A percentile compares a stretch with the other conserved stretches of the same genome.
These are phyloP conservation scores for Schizopygopsis pylzovi DNA, from an alignment of 2,797 vertebrate species.

Conservation along the genomic window DNA sequence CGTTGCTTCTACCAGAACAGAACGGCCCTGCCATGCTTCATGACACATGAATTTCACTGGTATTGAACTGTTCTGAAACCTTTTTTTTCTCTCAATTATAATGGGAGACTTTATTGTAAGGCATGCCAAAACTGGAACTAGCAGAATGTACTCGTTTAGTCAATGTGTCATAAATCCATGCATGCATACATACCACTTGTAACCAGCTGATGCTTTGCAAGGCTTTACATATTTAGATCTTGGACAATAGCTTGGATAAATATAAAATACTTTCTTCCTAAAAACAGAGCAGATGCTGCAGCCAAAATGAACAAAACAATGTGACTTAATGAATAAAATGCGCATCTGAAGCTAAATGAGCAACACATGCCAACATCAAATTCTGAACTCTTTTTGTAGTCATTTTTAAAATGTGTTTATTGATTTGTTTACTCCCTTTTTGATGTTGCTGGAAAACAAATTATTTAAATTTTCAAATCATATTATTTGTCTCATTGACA, in stretches of 20 bases:
- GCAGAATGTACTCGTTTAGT: too few relatives aligned
- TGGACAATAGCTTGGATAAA: not conserved
- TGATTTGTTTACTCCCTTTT: not conserved
- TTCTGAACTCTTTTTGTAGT: too few relatives aligned
- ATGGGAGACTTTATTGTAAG: too few relatives aligned
- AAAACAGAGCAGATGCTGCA: too few relatives aligned
- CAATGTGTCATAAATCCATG: too few relatives aligned
- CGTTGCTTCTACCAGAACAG: not conserved
- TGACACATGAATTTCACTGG: not conserved
- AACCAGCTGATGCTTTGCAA: too few relatives aligned
- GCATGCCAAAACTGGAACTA: too few relatives aligned
- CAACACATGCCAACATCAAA: not conserved
- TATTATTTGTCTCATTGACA: too few relatives aligned
- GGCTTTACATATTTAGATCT: not conserved
- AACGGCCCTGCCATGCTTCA: not conserved
- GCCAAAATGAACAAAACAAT: not conserved
- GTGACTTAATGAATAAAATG: not conserved
- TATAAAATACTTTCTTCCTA: not conserved
- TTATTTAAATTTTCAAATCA: not conserved
- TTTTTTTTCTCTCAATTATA: too few relatives aligned
- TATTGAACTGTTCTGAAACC: too few relatives aligned
- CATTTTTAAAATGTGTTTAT: not conserved
- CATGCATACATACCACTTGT: too few relatives aligned
- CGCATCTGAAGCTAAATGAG: not conserved
- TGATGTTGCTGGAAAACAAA: too few relatives aligned